phyloP scores from a whole-genome alignment of 2,888 invertebrate species.

The Neoascia interrupta region DNA sequence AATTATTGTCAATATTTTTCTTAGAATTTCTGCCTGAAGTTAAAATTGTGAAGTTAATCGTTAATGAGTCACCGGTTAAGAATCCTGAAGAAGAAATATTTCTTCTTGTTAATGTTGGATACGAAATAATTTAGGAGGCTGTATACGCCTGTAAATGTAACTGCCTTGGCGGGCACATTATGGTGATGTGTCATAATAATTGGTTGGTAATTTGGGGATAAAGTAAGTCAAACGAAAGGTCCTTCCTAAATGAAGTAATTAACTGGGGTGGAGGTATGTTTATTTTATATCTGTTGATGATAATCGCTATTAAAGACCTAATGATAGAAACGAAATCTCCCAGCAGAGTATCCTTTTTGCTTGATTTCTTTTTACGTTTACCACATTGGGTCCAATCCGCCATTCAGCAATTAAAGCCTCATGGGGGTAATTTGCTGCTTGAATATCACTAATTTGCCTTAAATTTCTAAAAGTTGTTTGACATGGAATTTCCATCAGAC shows the following conservation, averaged over 20 bases:
- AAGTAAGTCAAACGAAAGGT: conserved; percentile 28
- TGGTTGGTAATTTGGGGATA: conserved; percentile 26
- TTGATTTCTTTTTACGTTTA: neutral
- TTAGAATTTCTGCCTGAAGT: conserved; percentile 16
- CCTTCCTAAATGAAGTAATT: conserved; percentile 16
- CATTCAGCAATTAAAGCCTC: neutral
- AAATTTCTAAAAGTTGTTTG: neutral
- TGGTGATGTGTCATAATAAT: conserved; percentile 30
- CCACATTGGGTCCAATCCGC: neutral
- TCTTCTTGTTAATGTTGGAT: conserved; percentile 8
- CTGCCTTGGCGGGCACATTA: neutral
- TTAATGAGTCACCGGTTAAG: too few species aligned
- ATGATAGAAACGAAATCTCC: too few species aligned
- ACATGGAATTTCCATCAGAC: neutral
- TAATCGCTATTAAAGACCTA: conserved; percentile 6
- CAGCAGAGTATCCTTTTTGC: too few species aligned
- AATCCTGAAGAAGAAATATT: too few species aligned
- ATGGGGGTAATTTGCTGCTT: neutral
- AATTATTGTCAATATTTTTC: conserved; percentile 58
- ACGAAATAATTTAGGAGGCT: conserved; percentile 9
- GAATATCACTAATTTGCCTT: neutral
- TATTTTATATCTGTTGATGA: neutral
- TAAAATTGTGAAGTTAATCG: conserved; percentile 7
- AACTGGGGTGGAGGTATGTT: neutral
- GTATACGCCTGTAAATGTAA: conserved; percentile 14